Conservation (phyloP, 2,797 vertebrate genomes). For the Buceros bicornis region DNA sequence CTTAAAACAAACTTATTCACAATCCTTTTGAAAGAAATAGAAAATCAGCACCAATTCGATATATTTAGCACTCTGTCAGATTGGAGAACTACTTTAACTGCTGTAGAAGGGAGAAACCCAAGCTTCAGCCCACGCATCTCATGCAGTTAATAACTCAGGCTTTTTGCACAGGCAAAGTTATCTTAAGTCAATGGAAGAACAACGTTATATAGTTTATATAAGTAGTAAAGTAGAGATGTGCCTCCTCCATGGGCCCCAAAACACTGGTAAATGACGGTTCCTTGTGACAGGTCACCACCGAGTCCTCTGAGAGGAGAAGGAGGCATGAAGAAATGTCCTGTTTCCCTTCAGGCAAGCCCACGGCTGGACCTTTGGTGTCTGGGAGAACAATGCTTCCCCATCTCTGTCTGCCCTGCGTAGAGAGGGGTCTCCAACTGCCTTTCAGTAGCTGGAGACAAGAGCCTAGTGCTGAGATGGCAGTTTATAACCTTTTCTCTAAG, state of each 20-base stretch:
- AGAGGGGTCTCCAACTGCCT: neutral
- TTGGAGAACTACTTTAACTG: neutral
- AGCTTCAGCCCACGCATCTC: neutral
- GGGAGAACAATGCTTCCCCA: fast-evolving
- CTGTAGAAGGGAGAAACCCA: slow-evolving; percentile 16
- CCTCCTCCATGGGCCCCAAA: neutral
- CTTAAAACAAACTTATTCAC: neutral
- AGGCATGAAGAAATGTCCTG: neutral
- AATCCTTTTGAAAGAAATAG: slow-evolving; percentile 5
- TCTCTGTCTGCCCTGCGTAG: neutral
- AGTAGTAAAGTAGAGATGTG: neutral
- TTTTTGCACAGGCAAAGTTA: neutral
- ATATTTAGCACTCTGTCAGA: slow-evolving; percentile 9
- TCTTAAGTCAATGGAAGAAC: neutral
- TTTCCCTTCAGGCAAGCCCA: neutral
- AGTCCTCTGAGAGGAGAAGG: neutral
- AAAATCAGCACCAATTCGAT: neutral
- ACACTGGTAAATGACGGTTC: neutral
- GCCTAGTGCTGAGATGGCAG: neutral
- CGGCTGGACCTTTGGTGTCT: fast-evolving
- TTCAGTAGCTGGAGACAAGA: neutral
- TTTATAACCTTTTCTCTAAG: neutral
- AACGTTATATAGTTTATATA: neutral
- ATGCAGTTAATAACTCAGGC: neutral
- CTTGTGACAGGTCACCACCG: neutral